Evolutionary conservation across 2,888 invertebrate genomes (phyloP).

Genomic region (Venustoraphidia nigricollis): DNA sequence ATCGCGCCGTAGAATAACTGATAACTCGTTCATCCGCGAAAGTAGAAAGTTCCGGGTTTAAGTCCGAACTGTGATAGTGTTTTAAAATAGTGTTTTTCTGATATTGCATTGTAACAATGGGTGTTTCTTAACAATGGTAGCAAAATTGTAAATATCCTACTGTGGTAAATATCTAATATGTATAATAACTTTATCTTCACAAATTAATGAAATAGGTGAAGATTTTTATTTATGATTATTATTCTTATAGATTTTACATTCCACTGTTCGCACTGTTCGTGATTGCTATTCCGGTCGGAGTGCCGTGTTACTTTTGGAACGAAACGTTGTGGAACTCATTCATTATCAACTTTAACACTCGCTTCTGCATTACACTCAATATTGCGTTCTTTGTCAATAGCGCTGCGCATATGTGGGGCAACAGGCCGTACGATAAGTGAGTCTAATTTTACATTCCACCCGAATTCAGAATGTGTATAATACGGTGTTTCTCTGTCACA

Average conservation of each 20-base stretch:
- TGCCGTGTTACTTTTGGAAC: constrained; percentile 74
- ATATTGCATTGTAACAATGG: no score
- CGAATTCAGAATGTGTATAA: not conserved
- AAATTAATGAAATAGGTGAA: not conserved
- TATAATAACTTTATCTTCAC: not conserved
- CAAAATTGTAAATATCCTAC: no score
- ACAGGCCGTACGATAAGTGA: constrained; percentile 77
- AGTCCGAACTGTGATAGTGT: no score
- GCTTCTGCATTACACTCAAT: constrained; percentile 75
- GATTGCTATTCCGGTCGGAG: constrained; percentile 49
- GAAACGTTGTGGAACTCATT: constrained; percentile 67
- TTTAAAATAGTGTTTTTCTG: no score
- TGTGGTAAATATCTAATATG: no score
- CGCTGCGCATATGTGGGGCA: constrained; percentile 88
- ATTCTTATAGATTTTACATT: constrained; percentile 43
- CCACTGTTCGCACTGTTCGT: constrained; percentile 55
- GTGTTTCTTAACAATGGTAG: no score
- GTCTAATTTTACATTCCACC: constrained; percentile 13
- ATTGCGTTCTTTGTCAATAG: constrained; percentile 92
- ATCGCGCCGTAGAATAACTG: no score
- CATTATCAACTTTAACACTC: constrained; percentile 66
- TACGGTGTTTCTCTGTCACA: no score
- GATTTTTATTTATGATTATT: constrained; percentile 4
- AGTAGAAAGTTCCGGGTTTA: no score
- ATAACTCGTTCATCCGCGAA: no score